Percentiles rank a stretch among this genome's conserved stretches.
Conservation (phyloP, 2,888 invertebrate genomes). For the Agrilus mali region DNA sequence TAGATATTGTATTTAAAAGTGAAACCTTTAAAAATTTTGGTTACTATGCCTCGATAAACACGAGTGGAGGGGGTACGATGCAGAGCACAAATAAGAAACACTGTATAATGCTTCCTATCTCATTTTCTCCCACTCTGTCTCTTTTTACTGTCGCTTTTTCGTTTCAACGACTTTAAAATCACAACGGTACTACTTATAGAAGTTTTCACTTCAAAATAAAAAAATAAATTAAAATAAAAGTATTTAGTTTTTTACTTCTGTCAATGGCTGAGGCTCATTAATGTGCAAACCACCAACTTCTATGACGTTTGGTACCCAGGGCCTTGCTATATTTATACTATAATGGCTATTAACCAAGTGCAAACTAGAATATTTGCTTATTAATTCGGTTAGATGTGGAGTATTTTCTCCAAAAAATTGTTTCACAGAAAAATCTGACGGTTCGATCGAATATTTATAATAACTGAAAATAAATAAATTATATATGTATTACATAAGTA, state of each 20-base stretch:
- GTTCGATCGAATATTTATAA: conserved; percentile 7
- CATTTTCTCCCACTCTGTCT: no score
- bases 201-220: no score
- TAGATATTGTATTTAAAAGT: no score
- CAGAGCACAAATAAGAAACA: no score
- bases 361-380: conserved; percentile 31
- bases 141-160: no score
- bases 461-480: conserved; percentile 5
- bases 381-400: conserved; percentile 27
- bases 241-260: conserved; percentile 5
- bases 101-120: no score
- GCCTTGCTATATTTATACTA: conserved; percentile 29
- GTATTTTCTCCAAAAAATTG: conserved; percentile 36
- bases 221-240: no score
- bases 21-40: no score
- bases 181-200: no score
- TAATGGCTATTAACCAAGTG: conserved; percentile 34
- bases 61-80: no score
- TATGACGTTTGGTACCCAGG: conserved; percentile 31
- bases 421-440: conserved; percentile 34
- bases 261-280: conserved; percentile 17
- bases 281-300: conserved; percentile 38
- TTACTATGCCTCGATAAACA: no score
- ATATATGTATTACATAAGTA: neutral
- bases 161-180: no score